phyloP scores from a whole-genome alignment of 2,888 invertebrate genomes.

The Apantesis nais region DNA sequence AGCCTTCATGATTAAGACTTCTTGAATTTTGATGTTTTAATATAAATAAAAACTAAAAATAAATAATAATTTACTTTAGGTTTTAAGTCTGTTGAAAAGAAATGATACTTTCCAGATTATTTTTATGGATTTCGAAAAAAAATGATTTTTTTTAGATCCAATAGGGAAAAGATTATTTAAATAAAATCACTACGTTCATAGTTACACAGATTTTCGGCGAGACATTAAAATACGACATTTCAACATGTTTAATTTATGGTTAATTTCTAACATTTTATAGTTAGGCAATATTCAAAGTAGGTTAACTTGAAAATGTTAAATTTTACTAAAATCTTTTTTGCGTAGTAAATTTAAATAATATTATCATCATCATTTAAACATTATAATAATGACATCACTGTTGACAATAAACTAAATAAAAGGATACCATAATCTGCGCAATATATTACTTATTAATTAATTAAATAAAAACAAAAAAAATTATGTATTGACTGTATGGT shows the following conservation, averaged over 20 bases:
- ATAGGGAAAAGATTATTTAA: background rate
- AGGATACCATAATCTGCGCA: background rate
- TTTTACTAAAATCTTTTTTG: background rate
- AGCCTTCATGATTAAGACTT: too few relatives aligned
- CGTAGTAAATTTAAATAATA: background rate
- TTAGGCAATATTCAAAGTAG: background rate
- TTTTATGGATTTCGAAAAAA: background rate
- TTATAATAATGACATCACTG: background rate
- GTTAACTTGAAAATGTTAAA: constrained; percentile 3
- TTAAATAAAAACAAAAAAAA: background rate
- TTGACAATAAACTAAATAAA: background rate
- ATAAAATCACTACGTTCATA: background rate
- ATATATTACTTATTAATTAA: background rate
- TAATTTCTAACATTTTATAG: constrained; percentile 6
- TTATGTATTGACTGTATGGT: too few relatives aligned
- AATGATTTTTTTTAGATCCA: background rate
- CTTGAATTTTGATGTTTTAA: too few relatives aligned
- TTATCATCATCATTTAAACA: background rate
- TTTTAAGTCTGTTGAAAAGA: too few relatives aligned
- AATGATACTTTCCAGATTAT: too few relatives aligned
- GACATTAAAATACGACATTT: background rate
- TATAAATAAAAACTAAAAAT: too few relatives aligned
- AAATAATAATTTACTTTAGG: too few relatives aligned
- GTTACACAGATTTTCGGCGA: background rate
- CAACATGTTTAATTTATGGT: background rate